Base-by-base conservation (phyloP, 2,113 vertebrate species). In the Parotia lawesii region DNA sequence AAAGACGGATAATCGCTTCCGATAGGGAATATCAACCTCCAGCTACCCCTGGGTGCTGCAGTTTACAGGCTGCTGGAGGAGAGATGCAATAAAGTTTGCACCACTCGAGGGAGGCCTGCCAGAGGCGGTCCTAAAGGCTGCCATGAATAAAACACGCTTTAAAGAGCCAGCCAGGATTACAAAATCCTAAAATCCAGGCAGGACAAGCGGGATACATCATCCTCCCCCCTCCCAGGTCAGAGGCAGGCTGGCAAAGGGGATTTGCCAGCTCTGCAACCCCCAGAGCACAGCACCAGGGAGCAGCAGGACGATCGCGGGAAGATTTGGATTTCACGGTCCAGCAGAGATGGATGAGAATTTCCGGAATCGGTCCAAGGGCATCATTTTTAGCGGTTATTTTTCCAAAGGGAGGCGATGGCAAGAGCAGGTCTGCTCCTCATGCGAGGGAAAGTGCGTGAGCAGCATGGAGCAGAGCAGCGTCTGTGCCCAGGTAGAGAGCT, bases 41-140 rank as follows among this genome's bases (percentile, higher is more conserved):
- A 79, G 80, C 88, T 91, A 66, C 71, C 79, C 85, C 47, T 91
- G 90, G 72, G 79, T 94, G 92, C 75, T 88, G 87, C 88, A 93
- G 85, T 85, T 96, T 94, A 85, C 85, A 87, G 67, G 54, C 67
- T 88, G 94, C 90, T 93, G 87, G 74, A 93, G 90, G 90, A 93
- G 61, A 93, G 67, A 90, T 29, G 85, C 90, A 85, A 54, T 91
- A 65, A 90, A 90, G 72, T 83, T 91, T 86, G 88, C 67, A 90
- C 75, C 79, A 76, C 85, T 80, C 42, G 2, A 91, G 90, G 88
- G 93, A 96, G 65, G 78, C 44, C 87, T 51, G 94, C 94, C 80
- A 93, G 80, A 86, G 84, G 94, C 93, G 50, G 45, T 87, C 82
- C 93, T 94, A 54, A 94, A 95, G 94, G 92, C 83, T 0, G 38